Evolutionary conservation across 2,113 vertebrate genomes (phyloP), one percentile per base, ranked within the genome.

Genomic region (Catharus bicknelli): DNA sequence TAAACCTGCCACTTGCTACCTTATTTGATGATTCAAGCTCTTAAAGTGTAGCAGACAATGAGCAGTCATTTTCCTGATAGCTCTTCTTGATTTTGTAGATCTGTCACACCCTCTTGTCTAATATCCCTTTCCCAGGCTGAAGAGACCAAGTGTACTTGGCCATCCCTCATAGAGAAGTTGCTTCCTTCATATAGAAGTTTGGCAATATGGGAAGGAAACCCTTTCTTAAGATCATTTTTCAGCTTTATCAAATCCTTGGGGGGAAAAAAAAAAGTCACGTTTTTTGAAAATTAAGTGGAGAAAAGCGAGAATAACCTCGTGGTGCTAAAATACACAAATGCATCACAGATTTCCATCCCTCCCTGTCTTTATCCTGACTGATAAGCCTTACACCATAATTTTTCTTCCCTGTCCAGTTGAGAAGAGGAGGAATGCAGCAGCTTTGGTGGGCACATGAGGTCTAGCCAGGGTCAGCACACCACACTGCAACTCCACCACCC

Each of bases 341-440:
- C 16, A 45, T 57, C 3, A 34, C 15, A 12, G 40, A 66, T 66
- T 66, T 66, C 61, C 8, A 55, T 66, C 61, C 5, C 26, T 45
- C 7, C 20, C 40, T 45, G 16, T 30, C 32, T 29, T 55, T 55
- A 30, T 36, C 9, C 45, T 45, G 32, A 30, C 40, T 16, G 9
- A 45, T 30, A 18, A 55, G 20, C 7, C 40, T 45, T 23, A 25
- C 0, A 1, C 19, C 15, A 12, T 25, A 20, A 25, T 55, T 55
- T 79, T 16, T 30, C 20, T 55, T 66, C 7, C 16, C 50, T 20
- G 7, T 8, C 12, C 12, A 25, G 26, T 25, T 55, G 26, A 36
- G 32, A 23, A 43, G 38, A 64, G 32, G 12, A 45, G 7, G 16
- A 29, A 55, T 15, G 30, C 26, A 23, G 16, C 0, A 0, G 11